These are phyloP conservation scores for Rosalia funebris DNA, from an alignment of 2,888 invertebrate genomes.

Conservation along the genomic window DNA sequence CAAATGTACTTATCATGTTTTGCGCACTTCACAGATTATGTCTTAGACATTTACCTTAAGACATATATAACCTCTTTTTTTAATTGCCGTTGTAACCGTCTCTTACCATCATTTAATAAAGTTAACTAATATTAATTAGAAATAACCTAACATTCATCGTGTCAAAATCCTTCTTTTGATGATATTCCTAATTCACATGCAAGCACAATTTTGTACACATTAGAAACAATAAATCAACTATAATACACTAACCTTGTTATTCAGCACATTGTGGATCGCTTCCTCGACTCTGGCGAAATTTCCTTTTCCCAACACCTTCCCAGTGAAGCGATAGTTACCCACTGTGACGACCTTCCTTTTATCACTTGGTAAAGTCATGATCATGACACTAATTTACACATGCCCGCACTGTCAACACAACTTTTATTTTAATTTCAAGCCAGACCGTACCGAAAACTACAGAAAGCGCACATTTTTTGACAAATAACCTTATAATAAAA, in stretches of 20 bases:
- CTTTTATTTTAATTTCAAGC: constrained; percentile 45
- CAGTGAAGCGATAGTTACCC: constrained; percentile 78
- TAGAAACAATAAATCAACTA: too few relatives aligned
- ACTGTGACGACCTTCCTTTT: constrained; percentile 68
- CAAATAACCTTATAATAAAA: constrained; percentile 51
- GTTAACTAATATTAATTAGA: too few relatives aligned
- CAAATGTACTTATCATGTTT: too few relatives aligned
- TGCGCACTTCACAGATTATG: too few relatives aligned
- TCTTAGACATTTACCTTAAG: too few relatives aligned
- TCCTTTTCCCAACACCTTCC: constrained; percentile 77
- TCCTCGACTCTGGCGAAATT: constrained; percentile 81
- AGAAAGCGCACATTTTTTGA: constrained; percentile 47
- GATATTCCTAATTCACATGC: too few relatives aligned
- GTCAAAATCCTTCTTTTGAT: too few relatives aligned
- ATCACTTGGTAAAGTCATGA: constrained; percentile 53
- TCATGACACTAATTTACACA: constrained; percentile 49
- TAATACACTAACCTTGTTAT: constrained; percentile 73
- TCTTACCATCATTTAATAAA: too few relatives aligned
- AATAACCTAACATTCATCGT: too few relatives aligned
- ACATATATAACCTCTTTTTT: too few relatives aligned
- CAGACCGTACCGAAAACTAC: constrained; percentile 42
- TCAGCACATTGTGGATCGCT: constrained; percentile 74
- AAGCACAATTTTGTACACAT: too few relatives aligned
- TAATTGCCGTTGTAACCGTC: too few relatives aligned
- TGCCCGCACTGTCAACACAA: constrained; percentile 40